Evolutionary conservation across 1,140 invertebrate genomes (phyloP), one percentile per base, ranked within the genome.

Genomic region (Drosophila lacertosa): DNA sequence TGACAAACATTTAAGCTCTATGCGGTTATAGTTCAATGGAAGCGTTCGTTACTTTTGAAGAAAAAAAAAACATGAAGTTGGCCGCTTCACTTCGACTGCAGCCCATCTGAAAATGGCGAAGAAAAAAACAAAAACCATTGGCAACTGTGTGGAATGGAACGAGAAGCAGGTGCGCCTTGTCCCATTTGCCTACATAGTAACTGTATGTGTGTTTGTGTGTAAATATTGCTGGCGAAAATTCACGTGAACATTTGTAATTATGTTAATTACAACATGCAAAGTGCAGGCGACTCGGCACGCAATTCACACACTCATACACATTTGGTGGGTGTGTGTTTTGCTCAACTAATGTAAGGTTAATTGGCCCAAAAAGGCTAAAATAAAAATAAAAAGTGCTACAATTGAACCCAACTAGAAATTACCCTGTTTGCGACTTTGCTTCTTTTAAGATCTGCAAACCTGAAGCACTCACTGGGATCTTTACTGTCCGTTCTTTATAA

Each of bases 251-350:
- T 42, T 70, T 50, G 44, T 57, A 70, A 70, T 65, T 70, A 70
- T 70, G 51, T 65, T 70, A 70, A 70, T 65, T 57, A 65, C 60
- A 44, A 64, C 50, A 70, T 69, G 66, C 60, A 65, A 65, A 65
- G 50, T 70, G 67, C 67, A 50, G 33, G 24, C 26, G 24, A 50
- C 13, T 29, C 24, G 37, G 24, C 54, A 64, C 60, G 66, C 66
- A 62, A 65, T 60, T 26, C 50, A 65, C 54, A 32, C 33, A 15
- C 26, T 33, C 24, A 29, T 20, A 57, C 42, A 39, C 29, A 32
- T 18, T 65, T 66, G 26, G 9, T 13, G 15, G 18, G n/a, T 32
- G 22, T 39, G 50, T 22, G 44, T 24, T 32, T 13, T 50, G 45
- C 22, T 40, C 32, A 58, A 45, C 24, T 50, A 48, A 57, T 32